Base-by-base conservation (phyloP, 1,140 invertebrate species). In the Cataglyphis hispanica region DNA sequence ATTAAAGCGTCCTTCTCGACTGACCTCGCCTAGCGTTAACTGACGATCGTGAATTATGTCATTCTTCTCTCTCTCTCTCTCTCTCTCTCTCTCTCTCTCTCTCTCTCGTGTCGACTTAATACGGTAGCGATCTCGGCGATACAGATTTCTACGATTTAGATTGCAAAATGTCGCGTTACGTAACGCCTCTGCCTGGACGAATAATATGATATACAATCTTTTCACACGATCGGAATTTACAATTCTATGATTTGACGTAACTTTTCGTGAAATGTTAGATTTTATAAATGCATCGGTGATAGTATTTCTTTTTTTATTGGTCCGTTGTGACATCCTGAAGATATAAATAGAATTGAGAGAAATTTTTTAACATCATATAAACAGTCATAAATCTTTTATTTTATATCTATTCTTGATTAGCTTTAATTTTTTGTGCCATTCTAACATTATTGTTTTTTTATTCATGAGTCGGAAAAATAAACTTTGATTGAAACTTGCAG, bases 1-100 rank as follows among this genome's bases (percentile, higher is more conserved):
- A 83, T 83, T 83, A 74, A 83, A 74, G 67, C 67, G 53, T 83
- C 37, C 67, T 53, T 72, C 78, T 83, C 67, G 63, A 10, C 43
- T 74, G 78, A 83, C 67, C 53, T 83, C 78, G 78, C 27, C 19
- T 25, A 37, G n/a, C 37, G 67, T 74, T 83, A 74, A 83, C 25
- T 19, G 34, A 27, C 53, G 37, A 70, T 60, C 78, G 19, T 46
- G 53, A 83, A 83, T 83, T 74, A 74, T 83, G 56, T 83, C 67
- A 83, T 70, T 60, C 22, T 56, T n/a, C 19, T 69, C 31, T 67
- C 43, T 13, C 13, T 46, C 43, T 13, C 43, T 50, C 46, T 16
- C 4, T 25, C 61, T n/a, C n/a, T n/a, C n/a, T n/a, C n/a, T n/a
- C n/a, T n/a, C n/a, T n/a, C n/a, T n/a, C 40, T 43, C 43, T 13